Evolutionary conservation across 2,797 vertebrate species (phyloP), one percentile per base, ranked within the genome.

Genomic region (Characodon lateralis): DNA sequence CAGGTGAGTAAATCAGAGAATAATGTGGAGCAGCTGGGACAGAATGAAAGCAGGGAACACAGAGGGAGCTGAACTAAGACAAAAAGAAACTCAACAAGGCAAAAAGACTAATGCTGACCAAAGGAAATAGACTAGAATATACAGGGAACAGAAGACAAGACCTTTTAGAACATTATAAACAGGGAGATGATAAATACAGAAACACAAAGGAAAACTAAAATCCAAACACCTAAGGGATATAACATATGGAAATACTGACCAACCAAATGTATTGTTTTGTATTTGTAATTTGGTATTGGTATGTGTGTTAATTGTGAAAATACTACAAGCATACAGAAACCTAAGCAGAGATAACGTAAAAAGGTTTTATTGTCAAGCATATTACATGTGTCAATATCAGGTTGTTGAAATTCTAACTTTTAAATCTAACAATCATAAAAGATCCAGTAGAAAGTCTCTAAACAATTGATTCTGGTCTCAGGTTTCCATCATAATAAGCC

Each of bases 401-500:
- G 31, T 0, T 2, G n/a, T 5, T 20, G 6, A 50, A 26, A 73
- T 43, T 39, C 26, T 35, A 35, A 46, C 28, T 39, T 65, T 65
- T 18, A 18, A 28, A 46, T 50, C 20, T 43, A 4, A 71, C 5
- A 6, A 50, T 55, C 39, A 58, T 26, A 74, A 74, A 71, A 73
- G 1, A 0, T 0, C 43, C 1, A 7, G 58, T 26, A 71, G 22
- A 63, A 59, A 73, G 46, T 82, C 74, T 77, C 59, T 68, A 43
- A 59, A 65, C 51, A 74, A 65, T 63, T 81, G 20, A 78, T 69
- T 79, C 65, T 41, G 76, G 61, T 77, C 76, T 78, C 28, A 71
- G 46, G 76, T 79, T 76, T 78, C 80, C 48, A 77, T 39, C 31
- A 50, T 50, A 78, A 76, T 66, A 74, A 80, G 85, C 85, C 77